Evolutionary conservation across 2,113 vertebrate genomes (phyloP), one percentile per base, ranked within the genome.

Genomic region (Lycocorax pyrrhopterus): DNA sequence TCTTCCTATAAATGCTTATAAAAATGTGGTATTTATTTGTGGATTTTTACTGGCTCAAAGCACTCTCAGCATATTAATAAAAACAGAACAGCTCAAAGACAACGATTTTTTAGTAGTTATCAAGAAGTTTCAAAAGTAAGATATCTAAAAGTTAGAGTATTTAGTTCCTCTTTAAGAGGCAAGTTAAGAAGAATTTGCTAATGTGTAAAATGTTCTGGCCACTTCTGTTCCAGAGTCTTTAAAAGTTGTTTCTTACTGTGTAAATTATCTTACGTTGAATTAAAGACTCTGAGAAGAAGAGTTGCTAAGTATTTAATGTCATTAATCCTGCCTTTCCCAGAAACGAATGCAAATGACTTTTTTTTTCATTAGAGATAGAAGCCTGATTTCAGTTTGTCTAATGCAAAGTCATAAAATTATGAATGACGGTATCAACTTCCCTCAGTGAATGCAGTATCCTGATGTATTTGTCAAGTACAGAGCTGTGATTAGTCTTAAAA

Each of bases 401-500:
- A 77, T 62, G 20, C 62, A 58, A 89, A 93, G 71, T 51, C 83
- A 81, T 84, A 74, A 92, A 93, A 89, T 82, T 90, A 85, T 75
- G 43, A 89, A 41, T 74, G 39, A 74, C 2, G 0, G 52, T 52
- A 87, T 91, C 78, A 84, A 5, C 18, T 55, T 87, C 12, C 3
- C 60, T 51, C 62, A 64, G 56, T 46, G 44, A 89, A 43, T 60
- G 59, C 27, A 44, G n/a, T 41, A 87, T 79, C 55, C 58, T 72
- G 84, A 60, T 84, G 21, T 32, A 73, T 75, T 94, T 94, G 77
- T 87, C 53, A 87, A 68, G 52, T 51, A 71, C 43, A 10, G 16
- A 83, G 79, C 51, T 3, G 10, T 44, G 62, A 84, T 87, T 89
- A 63, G 25, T 53, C 26, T 91, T 77, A 30, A 72, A 94, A 71